These are phyloP conservation scores for Drosophila cyrtoloma DNA, from an alignment of 2,888 invertebrate genomes.

Conservation along the genomic window DNA sequence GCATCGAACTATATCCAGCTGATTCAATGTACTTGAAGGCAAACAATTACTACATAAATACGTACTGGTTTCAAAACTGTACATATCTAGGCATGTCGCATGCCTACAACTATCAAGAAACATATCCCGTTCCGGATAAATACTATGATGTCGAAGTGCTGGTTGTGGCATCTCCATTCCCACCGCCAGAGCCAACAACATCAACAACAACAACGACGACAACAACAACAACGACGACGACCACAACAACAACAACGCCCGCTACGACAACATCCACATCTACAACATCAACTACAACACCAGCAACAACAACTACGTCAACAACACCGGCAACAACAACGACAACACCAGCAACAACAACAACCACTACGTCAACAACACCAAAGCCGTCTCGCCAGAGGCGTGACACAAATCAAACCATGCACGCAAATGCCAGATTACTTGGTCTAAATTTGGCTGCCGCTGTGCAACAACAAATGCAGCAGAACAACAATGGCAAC, in stretches of 20 bases:
- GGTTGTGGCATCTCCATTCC: slow-evolving; percentile 89
- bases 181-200: slow-evolving; percentile 85
- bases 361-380: slow-evolving; percentile 84
- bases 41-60: slow-evolving; percentile 87
- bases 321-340: slow-evolving; percentile 85
- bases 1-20: slow-evolving; percentile 87
- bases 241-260: slow-evolving; percentile 72
- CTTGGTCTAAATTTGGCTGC: slow-evolving; percentile 76
- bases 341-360: slow-evolving; percentile 86
- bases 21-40: slow-evolving; percentile 88
- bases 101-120: slow-evolving; percentile 88
- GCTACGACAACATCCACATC: slow-evolving; percentile 86
- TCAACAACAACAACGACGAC: slow-evolving; percentile 85
- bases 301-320: slow-evolving; percentile 85
- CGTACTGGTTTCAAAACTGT: slow-evolving; percentile 94
- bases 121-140: slow-evolving; percentile 88
- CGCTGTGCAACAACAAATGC: slow-evolving; percentile 54
- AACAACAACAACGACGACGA: slow-evolving; percentile 86
- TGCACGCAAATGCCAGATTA: slow-evolving; percentile 75
- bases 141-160: slow-evolving; percentile 89
- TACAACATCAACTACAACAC: slow-evolving; percentile 83
- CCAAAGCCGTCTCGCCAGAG: slow-evolving; percentile 49
- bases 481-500: slow-evolving; percentile 20
- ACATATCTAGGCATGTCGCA: slow-evolving; percentile 88
- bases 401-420: slow-evolving; percentile 71